These are phyloP conservation scores for Sitta carolinensis DNA, from an alignment of 2,797 vertebrate species.

Conservation along the genomic window DNA sequence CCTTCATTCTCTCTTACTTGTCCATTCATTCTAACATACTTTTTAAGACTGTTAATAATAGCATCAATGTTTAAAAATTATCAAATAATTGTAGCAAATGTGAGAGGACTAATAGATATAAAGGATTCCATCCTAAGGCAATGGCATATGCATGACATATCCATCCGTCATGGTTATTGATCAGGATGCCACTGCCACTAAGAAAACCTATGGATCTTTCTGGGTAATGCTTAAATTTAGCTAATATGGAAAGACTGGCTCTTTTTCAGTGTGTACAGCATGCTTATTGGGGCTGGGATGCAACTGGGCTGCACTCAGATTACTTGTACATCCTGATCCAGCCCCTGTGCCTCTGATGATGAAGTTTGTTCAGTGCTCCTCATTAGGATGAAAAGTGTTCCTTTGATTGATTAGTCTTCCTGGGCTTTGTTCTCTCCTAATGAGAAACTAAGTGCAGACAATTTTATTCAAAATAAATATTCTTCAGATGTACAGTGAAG, in stretches of 20 bases:
- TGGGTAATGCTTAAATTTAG: background rate
- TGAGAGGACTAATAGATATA: background rate
- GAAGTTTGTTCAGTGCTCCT: background rate
- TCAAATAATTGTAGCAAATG: background rate
- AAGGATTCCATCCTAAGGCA: background rate
- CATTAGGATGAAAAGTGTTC: background rate
- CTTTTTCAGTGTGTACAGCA: background rate
- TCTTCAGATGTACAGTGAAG: background rate
- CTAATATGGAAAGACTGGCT: background rate
- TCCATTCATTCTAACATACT: background rate
- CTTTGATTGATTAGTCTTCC: background rate
- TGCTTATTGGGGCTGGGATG: background rate
- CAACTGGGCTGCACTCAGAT: background rate
- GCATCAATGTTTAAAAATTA: background rate
- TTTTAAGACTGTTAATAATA: background rate
- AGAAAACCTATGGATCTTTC: background rate
- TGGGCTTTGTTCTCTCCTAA: background rate
- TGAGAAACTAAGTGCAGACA: background rate
- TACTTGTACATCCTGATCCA: background rate
- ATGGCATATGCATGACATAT: background rate
- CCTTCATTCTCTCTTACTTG: background rate
- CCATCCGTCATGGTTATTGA: background rate
- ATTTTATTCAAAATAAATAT: background rate
- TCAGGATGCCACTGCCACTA: background rate
- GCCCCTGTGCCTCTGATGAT: background rate